phyloP scores from a whole-genome alignment of 2,113 vertebrate genomes.

The Ammospiza nelsoni region DNA sequence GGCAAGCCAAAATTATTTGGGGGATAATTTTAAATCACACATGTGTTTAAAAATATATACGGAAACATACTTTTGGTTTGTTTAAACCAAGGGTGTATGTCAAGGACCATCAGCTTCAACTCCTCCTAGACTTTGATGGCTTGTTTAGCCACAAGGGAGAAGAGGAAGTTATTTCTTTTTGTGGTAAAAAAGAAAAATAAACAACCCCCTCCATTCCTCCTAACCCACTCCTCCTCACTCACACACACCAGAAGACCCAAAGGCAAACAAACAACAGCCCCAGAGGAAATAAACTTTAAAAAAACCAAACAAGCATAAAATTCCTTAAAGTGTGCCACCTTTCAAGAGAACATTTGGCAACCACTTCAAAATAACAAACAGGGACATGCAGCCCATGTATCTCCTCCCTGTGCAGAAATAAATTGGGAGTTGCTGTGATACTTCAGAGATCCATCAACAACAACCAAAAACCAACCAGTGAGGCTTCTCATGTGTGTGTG shows the following conservation, averaged over 20 bases:
- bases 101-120: background rate
- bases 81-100: background rate
- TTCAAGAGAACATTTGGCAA: slow-evolving; percentile 6
- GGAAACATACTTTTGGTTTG: background rate
- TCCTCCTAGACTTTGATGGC: background rate
- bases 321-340: background rate
- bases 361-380: background rate
- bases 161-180: background rate
- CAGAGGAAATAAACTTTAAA: background rate
- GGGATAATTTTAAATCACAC: background rate
- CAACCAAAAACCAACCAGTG: background rate
- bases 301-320: background rate
- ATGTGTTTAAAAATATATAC: background rate
- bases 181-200: slow-evolving; percentile 14
- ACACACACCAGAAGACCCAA: background rate
- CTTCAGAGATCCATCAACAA: background rate
- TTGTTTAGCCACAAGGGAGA: slow-evolving; percentile 1
- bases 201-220: background rate
- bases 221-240: background rate
- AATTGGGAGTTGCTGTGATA: background rate
- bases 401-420: background rate
- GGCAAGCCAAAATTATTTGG: background rate
- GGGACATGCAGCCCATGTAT: background rate
- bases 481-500: background rate
- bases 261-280: background rate